These are phyloP conservation scores for Rallus limicola DNA, from an alignment of 2,113 vertebrate species.

Conservation along the genomic window DNA sequence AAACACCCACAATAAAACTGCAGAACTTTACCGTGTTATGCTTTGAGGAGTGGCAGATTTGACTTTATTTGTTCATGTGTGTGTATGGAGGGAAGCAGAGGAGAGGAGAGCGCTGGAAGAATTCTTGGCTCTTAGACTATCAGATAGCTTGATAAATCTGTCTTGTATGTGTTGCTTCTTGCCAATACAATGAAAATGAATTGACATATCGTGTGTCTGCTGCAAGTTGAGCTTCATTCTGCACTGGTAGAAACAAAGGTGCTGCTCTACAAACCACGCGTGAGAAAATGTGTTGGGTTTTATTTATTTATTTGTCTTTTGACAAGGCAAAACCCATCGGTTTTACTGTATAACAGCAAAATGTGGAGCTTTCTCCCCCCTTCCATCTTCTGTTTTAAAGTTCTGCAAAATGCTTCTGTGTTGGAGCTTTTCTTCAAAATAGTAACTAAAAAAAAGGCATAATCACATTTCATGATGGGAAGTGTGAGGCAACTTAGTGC, in stretches of 20 bases:
- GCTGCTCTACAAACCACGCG: not conserved
- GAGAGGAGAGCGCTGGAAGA: not conserved
- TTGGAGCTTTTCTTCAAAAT: slow-evolving; percentile 11
- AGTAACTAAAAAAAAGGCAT: not conserved
- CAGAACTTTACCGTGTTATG: slow-evolving; percentile 26
- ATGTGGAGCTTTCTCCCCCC: not conserved
- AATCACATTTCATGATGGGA: not conserved
- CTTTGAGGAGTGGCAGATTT: slow-evolving; percentile 49
- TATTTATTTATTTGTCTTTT: slow-evolving; percentile 40
- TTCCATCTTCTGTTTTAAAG: not conserved
- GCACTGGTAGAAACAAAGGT: slow-evolving; percentile 19
- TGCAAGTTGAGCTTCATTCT: slow-evolving; percentile 13
- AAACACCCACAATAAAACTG: slow-evolving; percentile 60
- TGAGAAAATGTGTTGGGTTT: not conserved
- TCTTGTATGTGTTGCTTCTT: slow-evolving; percentile 35
- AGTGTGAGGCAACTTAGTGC: not conserved
- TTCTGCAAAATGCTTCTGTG: not conserved
- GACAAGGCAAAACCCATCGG: not conserved
- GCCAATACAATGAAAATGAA: slow-evolving; percentile 38
- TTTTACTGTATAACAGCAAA: not conserved
- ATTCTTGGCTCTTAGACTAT: slow-evolving; percentile 38
- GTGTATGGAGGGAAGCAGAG: not conserved
- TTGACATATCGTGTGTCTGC: not conserved
- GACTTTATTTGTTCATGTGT: slow-evolving; percentile 37
- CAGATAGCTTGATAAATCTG: slow-evolving; percentile 59